Evolutionary conservation across 2,113 vertebrate genomes (phyloP).

Genomic region (Aythya baeri): DNA sequence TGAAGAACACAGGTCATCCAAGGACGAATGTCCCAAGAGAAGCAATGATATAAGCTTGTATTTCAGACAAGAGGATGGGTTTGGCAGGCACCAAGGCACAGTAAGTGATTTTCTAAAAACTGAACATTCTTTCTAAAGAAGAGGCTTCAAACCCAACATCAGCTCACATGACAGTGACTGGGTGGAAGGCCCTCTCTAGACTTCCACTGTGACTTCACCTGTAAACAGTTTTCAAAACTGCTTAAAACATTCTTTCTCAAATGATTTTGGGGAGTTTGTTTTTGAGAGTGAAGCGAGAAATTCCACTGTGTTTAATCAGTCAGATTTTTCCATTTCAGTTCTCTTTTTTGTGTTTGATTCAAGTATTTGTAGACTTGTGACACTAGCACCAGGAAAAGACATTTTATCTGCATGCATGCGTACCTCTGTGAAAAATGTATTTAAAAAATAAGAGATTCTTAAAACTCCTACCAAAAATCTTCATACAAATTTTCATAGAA

Average conservation of each 20-base stretch:
- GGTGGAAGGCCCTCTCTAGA: background rate
- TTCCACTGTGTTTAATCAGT: background rate
- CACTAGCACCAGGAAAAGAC: background rate
- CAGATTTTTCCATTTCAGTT: background rate
- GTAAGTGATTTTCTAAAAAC: background rate
- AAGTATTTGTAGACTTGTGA: background rate
- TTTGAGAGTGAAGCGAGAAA: background rate
- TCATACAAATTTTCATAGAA: background rate
- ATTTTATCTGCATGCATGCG: background rate
- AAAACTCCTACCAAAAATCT: background rate
- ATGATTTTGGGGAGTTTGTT: background rate
- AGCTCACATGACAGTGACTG: background rate
- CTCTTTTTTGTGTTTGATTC: background rate
- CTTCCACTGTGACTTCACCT: background rate
- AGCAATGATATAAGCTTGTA: background rate
- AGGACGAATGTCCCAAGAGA: background rate
- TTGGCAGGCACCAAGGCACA: background rate
- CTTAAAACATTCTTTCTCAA: background rate
- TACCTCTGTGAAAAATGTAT: background rate
- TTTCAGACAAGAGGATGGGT: background rate
- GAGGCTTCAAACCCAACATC: background rate
- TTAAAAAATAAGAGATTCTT: accelerated
- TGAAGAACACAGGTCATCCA: background rate
- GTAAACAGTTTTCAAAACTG: background rate
- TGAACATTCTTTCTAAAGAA: background rate